These are phyloP conservation scores for Gambelia wislizenii DNA, from an alignment of 2,797 vertebrate genomes.

Conservation along the genomic window DNA sequence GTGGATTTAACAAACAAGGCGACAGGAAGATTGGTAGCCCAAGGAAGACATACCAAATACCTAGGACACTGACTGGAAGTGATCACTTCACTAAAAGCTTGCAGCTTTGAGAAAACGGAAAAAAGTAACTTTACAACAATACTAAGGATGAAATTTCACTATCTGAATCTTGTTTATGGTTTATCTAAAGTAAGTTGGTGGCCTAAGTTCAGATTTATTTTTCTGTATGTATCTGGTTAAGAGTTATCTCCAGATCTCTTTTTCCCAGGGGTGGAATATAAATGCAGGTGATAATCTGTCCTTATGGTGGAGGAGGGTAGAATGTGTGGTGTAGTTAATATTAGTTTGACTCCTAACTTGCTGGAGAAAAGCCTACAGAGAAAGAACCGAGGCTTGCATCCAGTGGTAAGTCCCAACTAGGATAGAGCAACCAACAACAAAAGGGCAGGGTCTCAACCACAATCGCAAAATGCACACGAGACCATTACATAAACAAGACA, in stretches of 20 bases:
- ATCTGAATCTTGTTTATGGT: not conserved
- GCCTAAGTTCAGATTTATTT: not conserved
- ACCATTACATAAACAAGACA: no score
- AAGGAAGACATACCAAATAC: slow-evolving; percentile 95
- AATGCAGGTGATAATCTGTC: not conserved
- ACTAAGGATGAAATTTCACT: not conserved
- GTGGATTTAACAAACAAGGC: slow-evolving; percentile 93
- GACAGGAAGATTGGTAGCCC: slow-evolving; percentile 91
- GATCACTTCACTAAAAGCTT: not conserved
- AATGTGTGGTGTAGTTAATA: not conserved
- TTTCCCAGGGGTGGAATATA: not conserved
- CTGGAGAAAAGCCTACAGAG: not conserved
- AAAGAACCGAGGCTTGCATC: not conserved
- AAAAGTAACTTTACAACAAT: slow-evolving; percentile 18
- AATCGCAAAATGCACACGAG: no score
- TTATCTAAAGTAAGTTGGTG: not conserved
- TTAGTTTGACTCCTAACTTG: not conserved
- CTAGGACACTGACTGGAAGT: slow-evolving; percentile 78
- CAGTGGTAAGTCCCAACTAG: no score
- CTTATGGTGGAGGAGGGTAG: not conserved
- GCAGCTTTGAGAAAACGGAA: slow-evolving; percentile 6
- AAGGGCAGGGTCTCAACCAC: no score
- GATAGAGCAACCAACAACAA: no score
- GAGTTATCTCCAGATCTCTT: not conserved
- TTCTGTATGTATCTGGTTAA: not conserved